Base-by-base conservation (phyloP, 2,888 invertebrate species). In the Sipha maydis region DNA sequence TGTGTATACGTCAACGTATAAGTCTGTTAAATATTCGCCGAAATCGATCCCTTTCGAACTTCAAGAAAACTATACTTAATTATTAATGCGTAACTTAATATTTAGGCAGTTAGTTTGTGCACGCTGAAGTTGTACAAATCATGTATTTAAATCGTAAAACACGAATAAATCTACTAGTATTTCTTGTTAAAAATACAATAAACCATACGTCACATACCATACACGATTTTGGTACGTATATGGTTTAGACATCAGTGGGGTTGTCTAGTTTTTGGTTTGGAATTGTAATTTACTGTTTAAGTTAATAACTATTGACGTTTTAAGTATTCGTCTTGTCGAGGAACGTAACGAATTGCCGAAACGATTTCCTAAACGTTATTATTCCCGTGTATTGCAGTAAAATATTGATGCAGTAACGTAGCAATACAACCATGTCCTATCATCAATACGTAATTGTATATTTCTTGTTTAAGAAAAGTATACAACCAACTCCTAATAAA, bases 341-440 rank as follows among this genome's bases (percentile, higher is more conserved):
- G 14, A 48, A 48, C 14, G 48, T 14, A 14, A 48, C 11, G 1
- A 48, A 48, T 48, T 48, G 48, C 14, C 14, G 14, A 11, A 48
- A 1, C 48, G 14, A 48, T 48, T 48, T 48, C 48, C 48, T 1
- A 48, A 48, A 8, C 14, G 48, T 3, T 48, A 48, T 48, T 48
- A 21, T 61, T 5, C 61, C 4, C 61, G 61, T 25, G 25, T 61
- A 61, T 3, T 3, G 34, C 34, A 61, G 25, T 25, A 25, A 19
- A 25, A 61, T 61, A 61, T 61, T 7, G 3, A 2, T 21, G 61
- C 61, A 14, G 25, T 21, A 56, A 31, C 31, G 41, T 34, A 21
- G 79, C n/a, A 79, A 79, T 79, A 79, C 61, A 79, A 61, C 31
- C 7, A n/a, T 38, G 79, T 61, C n/a, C 61, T n/a, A 79, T 79